Percentiles rank a stretch among this genome's conserved stretches.
Conservation (phyloP, 2,888 invertebrate genomes). For the Pollenia angustigena region DNA sequence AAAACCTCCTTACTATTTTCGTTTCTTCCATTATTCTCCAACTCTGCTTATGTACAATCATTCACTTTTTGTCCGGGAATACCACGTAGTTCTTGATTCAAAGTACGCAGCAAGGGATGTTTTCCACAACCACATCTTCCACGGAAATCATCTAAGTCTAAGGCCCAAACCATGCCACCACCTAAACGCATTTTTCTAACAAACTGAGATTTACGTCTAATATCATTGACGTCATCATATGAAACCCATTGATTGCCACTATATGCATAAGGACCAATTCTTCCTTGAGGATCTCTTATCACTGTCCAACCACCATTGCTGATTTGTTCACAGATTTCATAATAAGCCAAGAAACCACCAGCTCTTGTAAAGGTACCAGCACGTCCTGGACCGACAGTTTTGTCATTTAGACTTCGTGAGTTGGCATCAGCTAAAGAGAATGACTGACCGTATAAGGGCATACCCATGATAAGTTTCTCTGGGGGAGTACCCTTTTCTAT, state of each 20-base stretch:
- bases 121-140: conserved; percentile 88
- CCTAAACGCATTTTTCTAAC: conserved; percentile 87
- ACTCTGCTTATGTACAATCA: conserved; percentile 84
- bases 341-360: conserved; percentile 90
- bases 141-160: conserved; percentile 91
- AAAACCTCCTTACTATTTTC: conserved; percentile 28
- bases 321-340: conserved; percentile 89
- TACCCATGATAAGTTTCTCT: conserved; percentile 89
- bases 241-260: conserved; percentile 91
- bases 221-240: conserved; percentile 89
- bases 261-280: conserved; percentile 90
- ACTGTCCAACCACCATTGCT: conserved; percentile 87
- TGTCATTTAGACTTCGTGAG: conserved; percentile 86
- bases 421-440: conserved; percentile 87
- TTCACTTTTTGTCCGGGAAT: conserved; percentile 83
- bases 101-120: conserved; percentile 88
- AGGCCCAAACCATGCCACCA: conserved; percentile 91
- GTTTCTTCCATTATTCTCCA: neutral
- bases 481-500: conserved; percentile 87
- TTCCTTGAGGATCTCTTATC: conserved; percentile 86
- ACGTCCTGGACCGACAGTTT: conserved; percentile 88
- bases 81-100: conserved; percentile 86
- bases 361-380: conserved; percentile 89
- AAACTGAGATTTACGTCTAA: conserved; percentile 87
- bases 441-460: conserved; percentile 91